A percentile compares a stretch with the other conserved stretches of the same genome.
Conservation (phyloP, 2,888 invertebrate species). For the Melanostoma scalare region DNA sequence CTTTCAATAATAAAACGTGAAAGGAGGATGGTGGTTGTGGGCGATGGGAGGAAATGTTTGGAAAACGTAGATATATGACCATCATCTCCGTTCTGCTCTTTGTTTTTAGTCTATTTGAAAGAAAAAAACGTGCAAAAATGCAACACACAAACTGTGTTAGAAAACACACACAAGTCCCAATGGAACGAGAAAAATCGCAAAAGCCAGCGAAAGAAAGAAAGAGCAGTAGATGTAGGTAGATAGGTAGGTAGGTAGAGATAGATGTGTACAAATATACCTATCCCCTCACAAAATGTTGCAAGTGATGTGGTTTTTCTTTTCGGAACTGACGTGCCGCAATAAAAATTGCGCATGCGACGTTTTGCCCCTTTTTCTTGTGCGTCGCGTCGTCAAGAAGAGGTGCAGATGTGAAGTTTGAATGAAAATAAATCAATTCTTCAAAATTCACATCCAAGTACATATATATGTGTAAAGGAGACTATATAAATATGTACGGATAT, state of each 20-base stretch:
- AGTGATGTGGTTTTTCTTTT: slow-evolving; percentile 34
- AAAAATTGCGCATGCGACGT: slow-evolving; percentile 52
- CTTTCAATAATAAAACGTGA: not conserved
- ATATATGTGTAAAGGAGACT: too few species aligned
- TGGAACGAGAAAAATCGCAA: not conserved
- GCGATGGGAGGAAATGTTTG: not conserved
- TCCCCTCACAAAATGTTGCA: slow-evolving; percentile 3
- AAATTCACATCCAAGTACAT: not conserved
- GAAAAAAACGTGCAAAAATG: slow-evolving; percentile 20
- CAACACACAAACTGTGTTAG: too few species aligned
- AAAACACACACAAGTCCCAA: slow-evolving; percentile 8
- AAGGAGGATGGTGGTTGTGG: not conserved
- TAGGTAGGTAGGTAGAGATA: too few species aligned
- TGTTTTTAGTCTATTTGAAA: not conserved
- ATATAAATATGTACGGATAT: too few species aligned
- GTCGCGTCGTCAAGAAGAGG: not conserved
- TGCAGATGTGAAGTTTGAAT: not conserved
- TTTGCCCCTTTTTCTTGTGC: not conserved
- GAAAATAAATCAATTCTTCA: not conserved
- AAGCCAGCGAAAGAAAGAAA: slow-evolving; percentile 1
- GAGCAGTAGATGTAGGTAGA: not conserved
- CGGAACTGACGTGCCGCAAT: slow-evolving; percentile 9
- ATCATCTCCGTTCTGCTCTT: slow-evolving; percentile 11
- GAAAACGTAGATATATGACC: slow-evolving; percentile 1
- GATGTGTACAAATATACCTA: too few species aligned